Base-by-base conservation (phyloP, 2,888 invertebrate species). In the Coelopa pilipes region DNA sequence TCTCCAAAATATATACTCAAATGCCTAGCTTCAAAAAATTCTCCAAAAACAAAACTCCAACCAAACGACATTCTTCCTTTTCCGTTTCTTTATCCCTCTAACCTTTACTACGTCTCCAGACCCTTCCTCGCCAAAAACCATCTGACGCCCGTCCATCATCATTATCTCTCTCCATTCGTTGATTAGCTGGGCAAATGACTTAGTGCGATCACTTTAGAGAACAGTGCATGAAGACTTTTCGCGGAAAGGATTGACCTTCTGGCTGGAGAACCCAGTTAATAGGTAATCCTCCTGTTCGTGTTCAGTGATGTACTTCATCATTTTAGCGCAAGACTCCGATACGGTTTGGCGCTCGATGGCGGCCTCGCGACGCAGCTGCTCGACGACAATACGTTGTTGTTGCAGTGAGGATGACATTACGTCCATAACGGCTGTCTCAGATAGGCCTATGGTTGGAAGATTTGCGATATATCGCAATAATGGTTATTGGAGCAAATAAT, bases 211-310 rank as follows among this genome's bases (percentile, higher is more conserved):
- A 45, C 75, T 82, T 92, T 94, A 96, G 76, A 96, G 90, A 80
- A 96, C 90, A 81, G 91, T 92, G 89, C 97, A 97, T 76, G 95
- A 94, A 84, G 95, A 96, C 89, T 97, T 97, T 89, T 97, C 97
- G 81, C 97, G 93, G 91, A 96, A 98, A 55, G 98, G 98, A 89
- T 98, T 98, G 19, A 97, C 96, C 88, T 97, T 96, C 87, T 97
- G 97, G 81, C 96, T 96, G 79, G 96, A 94, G 88, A 98, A 98
- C 50, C 98, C 98, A 80, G 96, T 95, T 80, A 98, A 91, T 65
- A 98, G 91, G 85, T 95, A 97, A 89, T 98, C 98, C 86, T 97
- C 97, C 84, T 95, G 95, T 85, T 96, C 94, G 84, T 97, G 97
- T 83, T 97, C 96, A 63, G 92, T 91, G 79, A 97, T 95, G 85